Base-by-base conservation (phyloP, 2,888 invertebrate genomes). In the Onchidella celtica region DNA sequence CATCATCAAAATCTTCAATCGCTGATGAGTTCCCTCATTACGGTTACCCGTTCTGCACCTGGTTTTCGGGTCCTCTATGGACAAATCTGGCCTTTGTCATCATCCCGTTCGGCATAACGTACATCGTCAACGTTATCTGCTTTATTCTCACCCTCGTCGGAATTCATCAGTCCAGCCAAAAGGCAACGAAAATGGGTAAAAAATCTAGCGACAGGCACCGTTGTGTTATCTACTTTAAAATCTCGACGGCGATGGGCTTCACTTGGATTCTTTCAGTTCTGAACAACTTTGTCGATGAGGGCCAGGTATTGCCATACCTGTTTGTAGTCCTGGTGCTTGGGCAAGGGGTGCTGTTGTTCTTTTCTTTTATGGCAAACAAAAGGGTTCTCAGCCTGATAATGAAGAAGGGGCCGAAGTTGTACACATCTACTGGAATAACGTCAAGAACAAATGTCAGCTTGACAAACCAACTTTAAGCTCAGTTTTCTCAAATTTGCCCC, bases 81-180 rank as follows among this genome's bases (percentile, higher is more conserved):
- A 17, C 63, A 2, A 17, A 40, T 21, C 9, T 79, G 14, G 32
- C 65, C 1, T 79, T 79, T 24, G 29, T 84, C 63, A 55, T 82
- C 63, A 66, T 81, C 3, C 84, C 85, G 0, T 81, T 78, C 24
- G 84, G 77, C n/a, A 14, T 80, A n/a, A 74, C 81, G 29, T 78
- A 83, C 17, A 24, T 74, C 17, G n/a, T 83, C 36, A 84, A 81
- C 34, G n/a, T 78, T 55, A 59, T 80, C 38, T 75, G 83, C 32
- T 85, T 85, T 55, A 27, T 72, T 14, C 32, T 84, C 21, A 85
- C 85, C 0, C 65, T 85, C 9, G 57, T 72, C 66, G 77, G 81
- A 38, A 85, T 85, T 4, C 75, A 80, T 14, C 32, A 57, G 9
- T 38, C 82, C 1, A 47, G 29, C 63, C 61, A 63, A 17, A 9